These are phyloP conservation scores for Acinonyx jubatus DNA, from an alignment of 2,113 vertebrate species.

Conservation along the genomic window DNA sequence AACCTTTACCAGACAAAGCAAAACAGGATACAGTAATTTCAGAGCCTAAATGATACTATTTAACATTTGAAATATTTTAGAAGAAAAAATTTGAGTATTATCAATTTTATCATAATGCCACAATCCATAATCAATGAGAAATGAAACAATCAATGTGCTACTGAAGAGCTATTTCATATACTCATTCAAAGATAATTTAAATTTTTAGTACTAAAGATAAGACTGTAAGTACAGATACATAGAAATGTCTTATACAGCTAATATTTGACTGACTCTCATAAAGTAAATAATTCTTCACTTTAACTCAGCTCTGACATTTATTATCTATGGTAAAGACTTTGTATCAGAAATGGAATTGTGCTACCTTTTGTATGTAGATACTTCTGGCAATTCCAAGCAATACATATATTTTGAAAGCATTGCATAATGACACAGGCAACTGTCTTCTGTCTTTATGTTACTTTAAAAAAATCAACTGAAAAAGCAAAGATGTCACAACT, in stretches of 20 bases:
- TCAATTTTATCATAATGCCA: conserved; percentile 63
- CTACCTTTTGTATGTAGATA: background rate
- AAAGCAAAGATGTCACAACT: conserved; percentile 50
- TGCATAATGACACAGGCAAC: background rate
- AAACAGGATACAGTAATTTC: background rate
- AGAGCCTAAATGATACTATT: background rate
- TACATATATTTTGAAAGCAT: background rate
- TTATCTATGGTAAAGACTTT: background rate
- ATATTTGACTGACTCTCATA: conserved; percentile 58
- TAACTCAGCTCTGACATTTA: background rate
- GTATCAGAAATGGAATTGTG: background rate
- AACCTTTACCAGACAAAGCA: background rate
- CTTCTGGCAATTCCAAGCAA: background rate
- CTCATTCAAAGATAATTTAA: conserved; percentile 78
- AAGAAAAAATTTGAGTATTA: conserved; percentile 38
- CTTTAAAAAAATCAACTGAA: conserved; percentile 52
- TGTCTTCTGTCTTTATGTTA: conserved; percentile 4
- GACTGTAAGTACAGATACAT: conserved; percentile 75
- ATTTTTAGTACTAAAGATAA: conserved; percentile 79
- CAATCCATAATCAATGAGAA: conserved; percentile 73
- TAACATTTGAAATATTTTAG: conserved; percentile 42
- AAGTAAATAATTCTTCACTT: conserved; percentile 59
- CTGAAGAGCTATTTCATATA: conserved; percentile 69
- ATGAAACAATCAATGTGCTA: conserved; percentile 74
- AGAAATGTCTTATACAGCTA: conserved; percentile 70